Percentiles rank a stretch among this genome's conserved stretches.
Evolutionary conservation across 2,113 vertebrate species (phyloP).

Genomic region (Dipodomys stephensi): DNA sequence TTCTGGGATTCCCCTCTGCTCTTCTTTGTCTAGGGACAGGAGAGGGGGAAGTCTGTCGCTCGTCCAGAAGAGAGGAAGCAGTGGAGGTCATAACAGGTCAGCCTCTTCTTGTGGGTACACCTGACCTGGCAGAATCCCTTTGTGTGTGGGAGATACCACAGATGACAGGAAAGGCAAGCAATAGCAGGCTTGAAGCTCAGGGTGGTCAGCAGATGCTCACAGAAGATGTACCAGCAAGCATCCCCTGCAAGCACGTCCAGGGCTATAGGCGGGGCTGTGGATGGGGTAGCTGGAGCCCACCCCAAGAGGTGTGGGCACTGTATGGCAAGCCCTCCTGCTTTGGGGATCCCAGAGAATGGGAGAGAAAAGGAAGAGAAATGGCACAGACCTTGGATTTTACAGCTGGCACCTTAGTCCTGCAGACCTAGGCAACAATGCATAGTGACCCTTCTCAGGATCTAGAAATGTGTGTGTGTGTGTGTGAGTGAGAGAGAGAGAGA

Average conservation of each 20-base stretch:
- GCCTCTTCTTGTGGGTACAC: neutral
- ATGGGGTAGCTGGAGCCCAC: neutral
- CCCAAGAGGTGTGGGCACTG: too few relatives aligned
- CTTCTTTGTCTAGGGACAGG: neutral
- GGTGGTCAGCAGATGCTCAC: neutral
- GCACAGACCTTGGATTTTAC: neutral
- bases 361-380: neutral
- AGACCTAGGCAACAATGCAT: neutral
- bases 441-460: neutral
- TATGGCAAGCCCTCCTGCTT: neutral
- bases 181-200: neutral
- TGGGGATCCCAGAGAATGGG: neutral
- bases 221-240: neutral
- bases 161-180: neutral
- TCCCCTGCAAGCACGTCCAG: too few relatives aligned
- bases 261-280: neutral
- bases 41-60: neutral
- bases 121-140: neutral
- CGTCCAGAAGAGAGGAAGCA: conserved; percentile 4
- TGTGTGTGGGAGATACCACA: rapidly evolving
- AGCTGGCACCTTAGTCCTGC: neutral
- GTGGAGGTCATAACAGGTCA: neutral
- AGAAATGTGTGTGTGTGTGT: neutral
- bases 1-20: neutral
- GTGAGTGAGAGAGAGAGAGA: too few relatives aligned